Conservation (phyloP, 2,113 vertebrate species). For the Microtus oregoni region DNA sequence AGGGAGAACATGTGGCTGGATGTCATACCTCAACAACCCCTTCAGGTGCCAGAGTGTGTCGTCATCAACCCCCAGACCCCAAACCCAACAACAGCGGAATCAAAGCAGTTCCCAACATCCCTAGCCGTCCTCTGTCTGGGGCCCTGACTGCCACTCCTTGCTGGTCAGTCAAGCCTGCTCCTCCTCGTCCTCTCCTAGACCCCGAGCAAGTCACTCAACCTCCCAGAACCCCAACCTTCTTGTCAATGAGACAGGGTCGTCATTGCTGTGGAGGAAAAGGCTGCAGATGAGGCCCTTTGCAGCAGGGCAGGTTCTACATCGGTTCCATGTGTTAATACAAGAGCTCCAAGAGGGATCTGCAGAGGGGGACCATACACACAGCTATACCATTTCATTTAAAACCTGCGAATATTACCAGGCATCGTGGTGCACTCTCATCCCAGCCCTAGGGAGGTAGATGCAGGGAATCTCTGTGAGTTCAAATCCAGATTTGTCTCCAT, state of each 20-base stretch:
- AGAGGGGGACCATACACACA: rapidly evolving
- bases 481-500: neutral
- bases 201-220: neutral
- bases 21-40: too few relatives aligned
- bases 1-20: rapidly evolving
- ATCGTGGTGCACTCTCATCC: neutral
- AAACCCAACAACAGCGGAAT: neutral
- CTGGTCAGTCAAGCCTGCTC: neutral
- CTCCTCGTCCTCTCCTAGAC: neutral
- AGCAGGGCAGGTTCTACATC: rapidly evolving
- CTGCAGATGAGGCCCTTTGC: neutral
- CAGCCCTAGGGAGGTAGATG: neutral
- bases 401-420: neutral
- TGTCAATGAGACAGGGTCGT: neutral
- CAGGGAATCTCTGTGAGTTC: neutral
- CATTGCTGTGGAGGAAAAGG: rapidly evolving
- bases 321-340: rapidly evolving
- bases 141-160: neutral
- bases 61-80: rapidly evolving
- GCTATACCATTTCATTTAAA: too few relatives aligned
- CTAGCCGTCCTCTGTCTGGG: neutral
- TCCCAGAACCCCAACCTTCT: neutral
- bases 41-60: neutral
- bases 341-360: neutral
- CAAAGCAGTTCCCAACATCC: neutral